Conservation (phyloP, 2,113 vertebrate genomes). For the Muntiacus reevesi region DNA sequence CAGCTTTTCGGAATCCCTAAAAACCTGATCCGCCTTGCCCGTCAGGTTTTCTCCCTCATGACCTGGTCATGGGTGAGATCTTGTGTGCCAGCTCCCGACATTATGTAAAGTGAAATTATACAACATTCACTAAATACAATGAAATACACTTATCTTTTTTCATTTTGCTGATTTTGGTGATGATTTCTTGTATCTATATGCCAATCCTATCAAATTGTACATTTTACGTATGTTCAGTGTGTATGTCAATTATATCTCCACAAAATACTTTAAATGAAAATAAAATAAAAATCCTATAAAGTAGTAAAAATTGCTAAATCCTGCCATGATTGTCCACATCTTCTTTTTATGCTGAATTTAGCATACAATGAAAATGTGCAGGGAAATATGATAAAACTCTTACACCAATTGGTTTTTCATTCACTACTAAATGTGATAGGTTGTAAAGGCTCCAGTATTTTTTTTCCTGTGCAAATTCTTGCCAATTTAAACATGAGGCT, state of each 20-base stretch:
- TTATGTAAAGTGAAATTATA: neutral
- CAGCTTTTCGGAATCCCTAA: too few species aligned
- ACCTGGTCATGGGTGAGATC: too few species aligned
- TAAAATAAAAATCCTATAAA: neutral
- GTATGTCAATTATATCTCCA: neutral
- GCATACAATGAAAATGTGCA: neutral
- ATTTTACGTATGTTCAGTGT: neutral
- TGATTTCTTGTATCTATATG: neutral
- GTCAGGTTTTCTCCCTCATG: too few species aligned
- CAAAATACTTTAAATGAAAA: neutral
- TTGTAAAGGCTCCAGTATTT: neutral
- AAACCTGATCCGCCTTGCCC: too few species aligned
- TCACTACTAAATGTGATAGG: neutral
- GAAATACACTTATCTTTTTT: neutral
- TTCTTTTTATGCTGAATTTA: neutral
- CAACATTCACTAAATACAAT: neutral
- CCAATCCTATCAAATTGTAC: neutral
- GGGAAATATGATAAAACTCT: neutral
- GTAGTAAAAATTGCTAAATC: neutral
- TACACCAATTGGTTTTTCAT: neutral
- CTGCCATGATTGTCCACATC: neutral
- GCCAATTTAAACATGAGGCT: neutral
- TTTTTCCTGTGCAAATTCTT: neutral
- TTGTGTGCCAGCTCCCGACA: too few species aligned
- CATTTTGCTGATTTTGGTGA: neutral